A percentile compares a stretch with the other conserved stretches of the same genome.
phyloP scores from a whole-genome alignment of 1,140 invertebrate genomes.

The Manduca sexta region DNA sequence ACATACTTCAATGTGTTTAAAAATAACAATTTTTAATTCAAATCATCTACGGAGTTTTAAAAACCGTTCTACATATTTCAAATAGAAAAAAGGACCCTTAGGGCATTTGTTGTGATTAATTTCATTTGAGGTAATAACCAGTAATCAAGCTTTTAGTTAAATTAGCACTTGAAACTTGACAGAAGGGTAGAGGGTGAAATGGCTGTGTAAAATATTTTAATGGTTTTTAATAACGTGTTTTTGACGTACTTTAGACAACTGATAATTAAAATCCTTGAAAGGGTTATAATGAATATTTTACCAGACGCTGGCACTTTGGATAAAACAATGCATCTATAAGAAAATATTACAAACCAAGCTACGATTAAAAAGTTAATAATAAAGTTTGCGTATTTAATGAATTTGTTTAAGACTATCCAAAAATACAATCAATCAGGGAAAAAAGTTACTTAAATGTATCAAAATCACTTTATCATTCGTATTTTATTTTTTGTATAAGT shows the following conservation, averaged over 20 bases:
- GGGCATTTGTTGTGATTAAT: conserved; percentile 35
- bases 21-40: neutral
- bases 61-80: neutral
- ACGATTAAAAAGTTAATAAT: no score
- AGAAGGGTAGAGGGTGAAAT: conserved; percentile 28
- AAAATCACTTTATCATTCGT: no score
- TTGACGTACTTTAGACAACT: conserved; percentile 58
- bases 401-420: no score
- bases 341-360: no score
- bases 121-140: conserved; percentile 35
- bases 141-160: conserved; percentile 60
- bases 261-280: conserved; percentile 52
- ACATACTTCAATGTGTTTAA: conserved; percentile 1
- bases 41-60: neutral
- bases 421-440: no score
- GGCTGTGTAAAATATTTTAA: conserved; percentile 56
- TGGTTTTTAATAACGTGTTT: conserved; percentile 63
- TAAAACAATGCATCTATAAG: no score
- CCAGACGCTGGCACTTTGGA: neutral
- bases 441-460: no score
- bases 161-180: conserved; percentile 46
- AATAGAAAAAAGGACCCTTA: conserved; percentile 3
- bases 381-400: no score
- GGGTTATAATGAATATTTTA: conserved; percentile 27
- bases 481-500: no score